These are phyloP conservation scores for Blennius ocellaris DNA, from an alignment of 2,113 vertebrate genomes.

Conservation along the genomic window DNA sequence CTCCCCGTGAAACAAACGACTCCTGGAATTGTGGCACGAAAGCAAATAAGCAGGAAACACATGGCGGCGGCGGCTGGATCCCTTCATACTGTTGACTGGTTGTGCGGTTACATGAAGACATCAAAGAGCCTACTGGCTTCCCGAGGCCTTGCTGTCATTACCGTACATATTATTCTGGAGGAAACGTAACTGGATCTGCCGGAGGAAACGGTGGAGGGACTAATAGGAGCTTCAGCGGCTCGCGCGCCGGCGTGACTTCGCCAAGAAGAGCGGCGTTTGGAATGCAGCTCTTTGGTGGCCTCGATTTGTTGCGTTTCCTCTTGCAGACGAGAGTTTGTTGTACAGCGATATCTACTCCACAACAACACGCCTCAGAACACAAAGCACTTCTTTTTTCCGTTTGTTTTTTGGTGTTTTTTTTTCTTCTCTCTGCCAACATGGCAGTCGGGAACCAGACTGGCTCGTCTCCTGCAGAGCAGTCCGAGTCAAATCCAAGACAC, in stretches of 20 bases:
- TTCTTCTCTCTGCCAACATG: slow-evolving; percentile 30
- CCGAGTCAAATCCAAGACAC: slow-evolving; percentile 53
- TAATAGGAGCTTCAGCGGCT: slow-evolving; percentile 45
- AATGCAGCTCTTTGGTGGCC: slow-evolving; percentile 67
- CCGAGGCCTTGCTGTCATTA: slow-evolving; percentile 36
- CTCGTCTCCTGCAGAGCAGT: slow-evolving; percentile 54
- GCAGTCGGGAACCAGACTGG: slow-evolving; percentile 57
- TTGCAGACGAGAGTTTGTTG: slow-evolving; percentile 56
- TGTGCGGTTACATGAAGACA: slow-evolving; percentile 19
- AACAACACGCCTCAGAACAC: slow-evolving; percentile 59
- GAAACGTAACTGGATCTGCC: slow-evolving; percentile 56
- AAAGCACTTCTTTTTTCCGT: slow-evolving; percentile 42
- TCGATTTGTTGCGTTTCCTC: slow-evolving; percentile 58
- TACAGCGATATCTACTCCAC: slow-evolving; percentile 57
- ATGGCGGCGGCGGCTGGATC: neutral
- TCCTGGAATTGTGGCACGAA: neutral
- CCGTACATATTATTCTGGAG: slow-evolving; percentile 42
- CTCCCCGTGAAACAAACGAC: neutral
- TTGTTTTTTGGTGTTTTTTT: no score
- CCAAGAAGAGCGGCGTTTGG: slow-evolving; percentile 62
- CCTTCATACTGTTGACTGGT: slow-evolving; percentile 11
- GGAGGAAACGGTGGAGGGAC: slow-evolving; percentile 39
- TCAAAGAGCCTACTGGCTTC: slow-evolving; percentile 16
- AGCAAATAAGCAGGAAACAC: slow-evolving; percentile 11
- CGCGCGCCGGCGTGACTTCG: slow-evolving; percentile 57